A percentile compares a stretch with the other conserved stretches of the same genome.
Conservation (phyloP, 2,888 invertebrate genomes). For the Meliscaeva auricollis region DNA sequence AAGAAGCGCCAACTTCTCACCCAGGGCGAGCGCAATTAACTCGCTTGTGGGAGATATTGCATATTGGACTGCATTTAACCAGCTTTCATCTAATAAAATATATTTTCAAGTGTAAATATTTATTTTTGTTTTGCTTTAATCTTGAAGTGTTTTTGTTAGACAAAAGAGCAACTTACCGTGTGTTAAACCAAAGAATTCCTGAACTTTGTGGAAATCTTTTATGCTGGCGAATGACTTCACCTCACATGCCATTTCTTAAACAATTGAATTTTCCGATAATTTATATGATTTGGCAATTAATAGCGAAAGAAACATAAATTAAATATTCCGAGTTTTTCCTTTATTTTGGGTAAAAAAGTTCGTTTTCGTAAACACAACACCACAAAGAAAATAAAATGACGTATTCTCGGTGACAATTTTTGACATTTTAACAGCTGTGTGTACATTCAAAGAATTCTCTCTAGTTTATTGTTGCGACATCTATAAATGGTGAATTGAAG, state of each 20-base stretch:
- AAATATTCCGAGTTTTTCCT: constrained; percentile 16
- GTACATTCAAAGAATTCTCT: not conserved
- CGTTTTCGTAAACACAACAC: constrained; percentile 59
- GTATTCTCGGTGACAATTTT: not conserved
- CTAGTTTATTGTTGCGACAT: not conserved
- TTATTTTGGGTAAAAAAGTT: constrained; percentile 19
- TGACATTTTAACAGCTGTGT: constrained; percentile 25
- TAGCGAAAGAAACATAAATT: constrained; percentile 50
- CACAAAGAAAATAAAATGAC: constrained; percentile 64
- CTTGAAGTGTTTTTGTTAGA: no score
- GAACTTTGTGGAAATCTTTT: constrained; percentile 86
- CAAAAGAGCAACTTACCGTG: constrained; percentile 81
- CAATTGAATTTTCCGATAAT: constrained; percentile 7
- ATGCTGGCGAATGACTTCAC: constrained; percentile 87
- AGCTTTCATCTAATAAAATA: constrained; percentile 84
- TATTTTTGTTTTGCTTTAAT: no score
- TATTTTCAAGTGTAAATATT: not conserved
- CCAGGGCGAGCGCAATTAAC: constrained; percentile 88
- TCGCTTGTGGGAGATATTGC: constrained; percentile 91
- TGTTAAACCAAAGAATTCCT: constrained; percentile 86
- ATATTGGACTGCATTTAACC: constrained; percentile 88
- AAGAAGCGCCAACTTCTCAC: constrained; percentile 88
- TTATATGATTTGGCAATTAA: not conserved
- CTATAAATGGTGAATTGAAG: not conserved
- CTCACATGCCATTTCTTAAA: constrained; percentile 85